phyloP scores from a whole-genome alignment of 1,140 invertebrate genomes.

The Agrypnia vestita region DNA sequence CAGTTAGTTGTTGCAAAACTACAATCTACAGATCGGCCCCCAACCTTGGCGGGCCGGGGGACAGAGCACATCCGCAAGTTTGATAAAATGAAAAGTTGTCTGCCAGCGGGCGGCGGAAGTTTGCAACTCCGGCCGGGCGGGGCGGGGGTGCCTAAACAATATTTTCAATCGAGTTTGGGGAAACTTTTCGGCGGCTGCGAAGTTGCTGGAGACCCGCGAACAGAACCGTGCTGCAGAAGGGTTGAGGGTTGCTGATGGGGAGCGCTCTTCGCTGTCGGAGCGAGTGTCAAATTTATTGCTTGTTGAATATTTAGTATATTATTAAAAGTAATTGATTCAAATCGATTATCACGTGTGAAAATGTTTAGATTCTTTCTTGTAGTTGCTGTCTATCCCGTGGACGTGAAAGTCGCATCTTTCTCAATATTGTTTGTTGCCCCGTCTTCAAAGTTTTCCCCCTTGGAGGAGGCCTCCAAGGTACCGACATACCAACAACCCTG shows the following conservation, averaged over 20 bases:
- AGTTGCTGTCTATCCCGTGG: too few species aligned
- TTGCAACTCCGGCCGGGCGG: slow-evolving; percentile 19
- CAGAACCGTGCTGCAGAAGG: background rate
- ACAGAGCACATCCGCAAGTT: slow-evolving; percentile 13
- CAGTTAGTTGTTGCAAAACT: too few species aligned
- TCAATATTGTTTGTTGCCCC: too few species aligned
- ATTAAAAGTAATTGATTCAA: background rate
- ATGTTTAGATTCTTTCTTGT: background rate
- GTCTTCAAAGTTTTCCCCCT: too few species aligned
- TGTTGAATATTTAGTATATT: background rate
- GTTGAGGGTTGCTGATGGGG: too few species aligned
- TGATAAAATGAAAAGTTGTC: slow-evolving; percentile 57
- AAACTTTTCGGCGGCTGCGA: slow-evolving; percentile 28
- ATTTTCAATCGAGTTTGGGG: slow-evolving; percentile 57
- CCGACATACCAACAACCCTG: too few species aligned
- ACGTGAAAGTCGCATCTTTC: too few species aligned
- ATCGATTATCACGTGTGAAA: background rate
- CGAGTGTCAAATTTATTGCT: too few species aligned
- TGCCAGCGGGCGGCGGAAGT: background rate
- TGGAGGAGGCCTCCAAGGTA: too few species aligned
- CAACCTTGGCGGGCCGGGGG: too few species aligned
- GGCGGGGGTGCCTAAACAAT: slow-evolving; percentile 50
- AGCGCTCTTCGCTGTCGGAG: too few species aligned
- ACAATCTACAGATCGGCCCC: too few species aligned
- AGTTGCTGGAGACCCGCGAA: slow-evolving; percentile 27